Evolutionary conservation across 1,140 invertebrate species (phyloP).

Genomic region (Heliconius hermathena): DNA sequence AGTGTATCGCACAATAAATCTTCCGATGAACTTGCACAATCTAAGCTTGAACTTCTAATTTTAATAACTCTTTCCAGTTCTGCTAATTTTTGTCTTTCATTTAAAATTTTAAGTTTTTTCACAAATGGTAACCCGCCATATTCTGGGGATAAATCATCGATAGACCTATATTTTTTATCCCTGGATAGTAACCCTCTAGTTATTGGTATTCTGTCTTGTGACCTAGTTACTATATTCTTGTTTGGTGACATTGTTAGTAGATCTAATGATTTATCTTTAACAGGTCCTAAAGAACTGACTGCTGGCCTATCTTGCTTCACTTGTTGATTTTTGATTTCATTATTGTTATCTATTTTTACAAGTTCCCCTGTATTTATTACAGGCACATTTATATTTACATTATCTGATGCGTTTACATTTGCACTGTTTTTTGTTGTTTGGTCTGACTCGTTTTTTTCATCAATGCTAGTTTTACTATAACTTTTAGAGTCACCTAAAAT

Average conservation of each 20-base stretch:
- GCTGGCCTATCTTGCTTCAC: conserved; percentile 40
- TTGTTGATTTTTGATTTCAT: conserved; percentile 62
- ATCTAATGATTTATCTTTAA: conserved; percentile 71
- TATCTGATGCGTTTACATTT: conserved; percentile 49
- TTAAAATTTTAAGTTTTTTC: conserved; percentile 93
- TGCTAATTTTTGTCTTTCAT: conserved; percentile 92
- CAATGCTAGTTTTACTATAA: conserved; percentile 61
- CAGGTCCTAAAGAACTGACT: conserved; percentile 56
- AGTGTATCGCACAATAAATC: conserved; percentile 83
- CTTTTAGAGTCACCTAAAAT: conserved; percentile 78
- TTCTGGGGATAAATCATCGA: conserved; percentile 93
- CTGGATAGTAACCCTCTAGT: conserved; percentile 67
- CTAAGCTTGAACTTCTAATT: conserved; percentile 89
- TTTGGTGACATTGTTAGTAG: conserved; percentile 69
- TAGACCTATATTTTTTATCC: conserved; percentile 88
- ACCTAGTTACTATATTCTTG: conserved; percentile 51
- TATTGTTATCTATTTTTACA: conserved; percentile 76
- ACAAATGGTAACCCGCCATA: conserved; percentile 93
- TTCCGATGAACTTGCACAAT: conserved; percentile 86
- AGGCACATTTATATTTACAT: conserved; percentile 64
- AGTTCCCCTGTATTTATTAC: conserved; percentile 70
- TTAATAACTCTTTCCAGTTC: conserved; percentile 89
- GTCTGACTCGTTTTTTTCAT: conserved; percentile 58
- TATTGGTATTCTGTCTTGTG: conserved; percentile 55
- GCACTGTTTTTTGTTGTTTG: conserved; percentile 43